Percentiles rank a stretch among this genome's conserved stretches.
Conservation (phyloP, 2,888 invertebrate genomes). For the Microdon myrmicae region DNA sequence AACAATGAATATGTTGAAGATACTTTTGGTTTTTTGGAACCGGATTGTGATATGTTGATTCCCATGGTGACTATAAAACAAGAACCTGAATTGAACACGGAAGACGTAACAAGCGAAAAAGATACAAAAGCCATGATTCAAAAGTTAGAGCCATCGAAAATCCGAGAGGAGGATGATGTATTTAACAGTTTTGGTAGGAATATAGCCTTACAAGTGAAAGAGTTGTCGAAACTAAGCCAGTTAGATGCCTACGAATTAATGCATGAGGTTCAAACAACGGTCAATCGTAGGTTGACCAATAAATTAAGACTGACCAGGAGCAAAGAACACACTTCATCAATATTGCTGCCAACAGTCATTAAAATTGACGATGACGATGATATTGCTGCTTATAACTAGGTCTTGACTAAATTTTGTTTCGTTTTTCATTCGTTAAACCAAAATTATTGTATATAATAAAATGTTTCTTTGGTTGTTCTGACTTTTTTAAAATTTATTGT, state of each 20-base stretch:
- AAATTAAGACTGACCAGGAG: slow-evolving; percentile 32
- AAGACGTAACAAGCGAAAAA: neutral
- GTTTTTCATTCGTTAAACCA: too few relatives aligned
- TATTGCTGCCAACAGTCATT: slow-evolving; percentile 21
- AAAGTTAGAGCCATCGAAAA: slow-evolving; percentile 22
- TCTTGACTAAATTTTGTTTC: too few relatives aligned
- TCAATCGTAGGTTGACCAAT: slow-evolving; percentile 28
- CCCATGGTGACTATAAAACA: slow-evolving; percentile 31
- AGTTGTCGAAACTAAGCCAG: slow-evolving; percentile 26
- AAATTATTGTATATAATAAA: too few relatives aligned
- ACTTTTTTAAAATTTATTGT: too few relatives aligned
- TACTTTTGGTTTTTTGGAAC: too few relatives aligned
- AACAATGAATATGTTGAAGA: slow-evolving; percentile 6
- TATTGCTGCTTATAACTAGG: too few relatives aligned
- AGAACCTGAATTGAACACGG: slow-evolving; percentile 14
- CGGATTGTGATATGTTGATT: slow-evolving; percentile 28
- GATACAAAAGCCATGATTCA: slow-evolving; percentile 14
- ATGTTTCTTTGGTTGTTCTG: too few relatives aligned
- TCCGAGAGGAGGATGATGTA: slow-evolving; percentile 37
- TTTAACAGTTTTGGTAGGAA: slow-evolving; percentile 45
- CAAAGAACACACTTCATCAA: neutral
- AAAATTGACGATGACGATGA: slow-evolving; percentile 21
- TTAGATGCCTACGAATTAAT: slow-evolving; percentile 37
- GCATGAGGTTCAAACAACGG: slow-evolving; percentile 42
- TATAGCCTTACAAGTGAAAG: slow-evolving; percentile 43